phyloP scores from a whole-genome alignment of 1,140 invertebrate species.

The Hetaerina americana region DNA sequence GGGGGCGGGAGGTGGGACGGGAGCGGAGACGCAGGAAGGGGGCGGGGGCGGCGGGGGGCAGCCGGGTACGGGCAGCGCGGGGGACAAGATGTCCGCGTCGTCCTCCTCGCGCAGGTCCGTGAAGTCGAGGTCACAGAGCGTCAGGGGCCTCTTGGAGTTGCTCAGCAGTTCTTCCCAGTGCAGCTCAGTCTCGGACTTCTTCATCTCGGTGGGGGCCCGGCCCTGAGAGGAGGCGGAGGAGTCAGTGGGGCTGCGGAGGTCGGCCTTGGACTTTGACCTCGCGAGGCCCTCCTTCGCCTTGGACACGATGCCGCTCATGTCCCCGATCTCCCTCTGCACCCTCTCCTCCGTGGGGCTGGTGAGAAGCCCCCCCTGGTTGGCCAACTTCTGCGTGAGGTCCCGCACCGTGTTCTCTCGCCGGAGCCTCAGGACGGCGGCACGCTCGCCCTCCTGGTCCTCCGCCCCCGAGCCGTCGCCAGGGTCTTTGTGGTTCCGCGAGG shows the following conservation, averaged over 20 bases:
- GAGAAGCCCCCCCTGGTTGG: slow-evolving; percentile 47
- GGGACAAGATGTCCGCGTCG: slow-evolving; percentile 19
- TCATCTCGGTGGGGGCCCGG: slow-evolving; percentile 39
- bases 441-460: slow-evolving; percentile 31
- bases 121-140: slow-evolving; percentile 92
- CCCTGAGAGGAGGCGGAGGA: slow-evolving; percentile 3
- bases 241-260: slow-evolving; percentile 37
- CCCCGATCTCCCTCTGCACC: slow-evolving; percentile 42
- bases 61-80: slow-evolving; percentile 7
- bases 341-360: slow-evolving; percentile 40
- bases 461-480: slow-evolving; percentile 31
- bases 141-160: slow-evolving; percentile 65
- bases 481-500: slow-evolving; percentile 13
- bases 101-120: slow-evolving; percentile 77
- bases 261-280: slow-evolving; percentile 61
- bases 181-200: slow-evolving; percentile 84
- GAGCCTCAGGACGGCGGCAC: slow-evolving; percentile 41
- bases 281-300: slow-evolving; percentile 85
- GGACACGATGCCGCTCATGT: slow-evolving; percentile 78
- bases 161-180: slow-evolving; percentile 88
- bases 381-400: slow-evolving; percentile 72
- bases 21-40: slow-evolving; percentile 16
- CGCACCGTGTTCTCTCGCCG: slow-evolving; percentile 69
- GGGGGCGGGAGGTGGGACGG: slow-evolving; percentile 27
- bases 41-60: slow-evolving; percentile 20